Evolutionary conservation across 1,140 invertebrate species (phyloP), one percentile per base, ranked within the genome.

Genomic region (Cepaea nemoralis): DNA sequence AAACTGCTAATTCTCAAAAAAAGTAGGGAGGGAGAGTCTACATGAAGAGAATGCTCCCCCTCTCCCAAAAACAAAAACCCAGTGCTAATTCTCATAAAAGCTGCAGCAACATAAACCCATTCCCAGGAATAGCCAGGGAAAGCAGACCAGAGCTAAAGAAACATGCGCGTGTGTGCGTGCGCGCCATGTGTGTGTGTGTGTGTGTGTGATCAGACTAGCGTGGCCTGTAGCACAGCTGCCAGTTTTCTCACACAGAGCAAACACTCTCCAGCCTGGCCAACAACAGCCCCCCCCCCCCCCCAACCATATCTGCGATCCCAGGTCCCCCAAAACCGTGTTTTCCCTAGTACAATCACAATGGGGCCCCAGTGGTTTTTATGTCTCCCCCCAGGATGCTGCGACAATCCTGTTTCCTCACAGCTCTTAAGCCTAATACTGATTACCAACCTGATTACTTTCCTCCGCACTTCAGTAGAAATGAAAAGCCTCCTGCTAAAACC

Each of bases 401-500:
- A 3, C 59, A 63, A 55, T 55, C 50, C 50, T 14, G 50, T 19
- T 24, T 63, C n/a, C 33, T 63, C 59, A 63, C n/a, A 63, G 27
- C 59, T 63, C 19, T 63, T 63, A 63, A 63, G 59, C 27, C 59
- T 63, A 63, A 63, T 27, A 63, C n/a, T 63, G 59, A 63, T 63
- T 63, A 63, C 59, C 59, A 27, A 31, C 6, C 59, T 31, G 59
- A 63, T 55, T 55, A 55, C 24, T 3, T n/a, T 22, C 3, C n/a
- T 55, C n/a, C 5, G 2, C n/a, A 6, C 24, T 55, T 24, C n/a
- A 22, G 27, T 63, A 10, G 16, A 63, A 63, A 63, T 31, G 3
- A 5, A 63, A 63, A 63, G 59, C 59, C 59, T 31, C 12, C n/a
- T 31, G 59, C 22, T 63, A 5, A 27, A 63, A 2, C 10, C 27